These are phyloP conservation scores for Psilopogon haemacephalus DNA, from an alignment of 2,113 vertebrate species.

Conservation along the genomic window DNA sequence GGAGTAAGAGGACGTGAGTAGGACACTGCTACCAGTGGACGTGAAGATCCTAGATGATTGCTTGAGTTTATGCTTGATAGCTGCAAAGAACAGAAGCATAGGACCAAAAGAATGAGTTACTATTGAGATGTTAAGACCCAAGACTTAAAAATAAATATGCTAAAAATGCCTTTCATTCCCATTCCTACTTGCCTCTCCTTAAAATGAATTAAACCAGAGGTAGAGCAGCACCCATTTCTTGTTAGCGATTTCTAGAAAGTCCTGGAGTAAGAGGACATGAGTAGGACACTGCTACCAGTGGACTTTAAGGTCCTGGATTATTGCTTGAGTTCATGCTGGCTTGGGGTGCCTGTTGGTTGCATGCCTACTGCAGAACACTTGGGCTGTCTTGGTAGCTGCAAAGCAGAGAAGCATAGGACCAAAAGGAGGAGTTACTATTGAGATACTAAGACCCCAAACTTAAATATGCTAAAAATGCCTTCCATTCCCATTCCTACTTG, in stretches of 20 bases:
- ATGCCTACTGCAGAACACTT: background rate
- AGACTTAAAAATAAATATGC: background rate
- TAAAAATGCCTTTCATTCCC: background rate
- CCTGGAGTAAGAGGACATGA: too few species aligned
- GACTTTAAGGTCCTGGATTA: constrained; percentile 31
- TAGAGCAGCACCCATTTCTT: too few species aligned
- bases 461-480: background rate
- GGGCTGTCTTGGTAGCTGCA: background rate
- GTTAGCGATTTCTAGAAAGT: too few species aligned
- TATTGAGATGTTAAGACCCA: background rate
- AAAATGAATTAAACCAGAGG: background rate
- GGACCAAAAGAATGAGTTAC: background rate
- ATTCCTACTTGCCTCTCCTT: background rate
- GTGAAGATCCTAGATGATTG: too few species aligned
- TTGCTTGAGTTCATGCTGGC: background rate
- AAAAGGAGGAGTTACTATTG: background rate
- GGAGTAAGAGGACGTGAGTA: too few species aligned
- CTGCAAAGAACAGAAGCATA: background rate
- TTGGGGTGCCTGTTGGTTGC: background rate
- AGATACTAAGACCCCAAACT: background rate
- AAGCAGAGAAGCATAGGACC: background rate
- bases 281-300: too few species aligned
- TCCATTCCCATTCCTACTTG: background rate
- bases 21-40: too few species aligned
- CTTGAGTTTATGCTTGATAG: too few species aligned